Evolutionary conservation across 2,888 invertebrate genomes (phyloP), one percentile per base, ranked within the genome.

Genomic region (Hypena proboscidalis): DNA sequence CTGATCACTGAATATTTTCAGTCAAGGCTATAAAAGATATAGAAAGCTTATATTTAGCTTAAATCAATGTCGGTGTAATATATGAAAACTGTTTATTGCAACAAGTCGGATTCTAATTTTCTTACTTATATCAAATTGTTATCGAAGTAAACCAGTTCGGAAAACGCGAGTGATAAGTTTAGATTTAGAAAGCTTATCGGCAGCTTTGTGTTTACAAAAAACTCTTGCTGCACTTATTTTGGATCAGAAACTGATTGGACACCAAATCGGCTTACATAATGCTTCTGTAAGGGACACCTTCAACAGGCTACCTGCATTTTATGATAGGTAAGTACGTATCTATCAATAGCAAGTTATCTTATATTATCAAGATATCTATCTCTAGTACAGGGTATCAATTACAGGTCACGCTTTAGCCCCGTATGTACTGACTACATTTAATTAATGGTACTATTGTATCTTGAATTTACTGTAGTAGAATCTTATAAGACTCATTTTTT

Each of bases 281-380:
- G 58, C 39, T 34, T 41, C 48, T 51, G 36, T 69, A 49, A 55
- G 41, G 50, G 46, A 54, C 49, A 29, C n/a, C 19, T 11, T 42
- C 46, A 36, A 30, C 46, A 21, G 19, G 8, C 54, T 53, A 43
- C 46, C 64, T 50, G 55, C 66, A 61, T 71, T 80, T 63, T 75
- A 74, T 76, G 75, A 64, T 75, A 77, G 75, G 83, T 83, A 64
- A 77, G 83, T 81, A 60, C 48, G 9, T 43, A 44, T 23, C 30
- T 58, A 51, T 53, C 43, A 62, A 39, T 58, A 51, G 34, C 27
- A 42, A 47, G 49, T 53, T 64, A 71, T 58, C 62, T 47, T 64
- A 58, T 55, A n/a, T 53, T 55, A 55, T 58, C 45, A 36, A 59
- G 60, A 59, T 58, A 62, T 58, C 44, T 19, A 46, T 42, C 38